Evolutionary conservation across 1,140 invertebrate species (phyloP).

Genomic region (Oppia nitens): DNA sequence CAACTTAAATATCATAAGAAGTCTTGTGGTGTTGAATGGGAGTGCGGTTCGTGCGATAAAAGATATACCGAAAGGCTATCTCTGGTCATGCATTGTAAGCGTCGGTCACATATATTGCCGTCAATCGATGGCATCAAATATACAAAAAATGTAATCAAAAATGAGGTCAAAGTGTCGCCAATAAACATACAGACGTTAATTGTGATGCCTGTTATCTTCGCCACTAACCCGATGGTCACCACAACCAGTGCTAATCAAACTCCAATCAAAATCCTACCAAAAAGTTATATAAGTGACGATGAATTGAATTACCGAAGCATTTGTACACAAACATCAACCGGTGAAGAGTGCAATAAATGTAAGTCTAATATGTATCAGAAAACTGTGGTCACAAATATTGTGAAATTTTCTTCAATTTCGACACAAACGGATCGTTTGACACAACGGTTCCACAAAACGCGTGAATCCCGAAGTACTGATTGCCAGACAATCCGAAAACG

Average conservation of each 20-base stretch:
- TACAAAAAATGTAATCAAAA: not conserved
- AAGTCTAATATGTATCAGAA: not conserved
- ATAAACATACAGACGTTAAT: not conserved
- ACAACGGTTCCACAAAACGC: not conserved
- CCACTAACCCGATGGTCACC: too few species aligned
- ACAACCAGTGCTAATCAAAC: not conserved
- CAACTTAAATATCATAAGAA: constrained; percentile 16
- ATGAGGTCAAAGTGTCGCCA: not conserved
- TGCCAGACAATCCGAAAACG: constrained; percentile 9
- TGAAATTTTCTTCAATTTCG: not conserved
- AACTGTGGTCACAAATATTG: not conserved
- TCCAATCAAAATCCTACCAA: not conserved
- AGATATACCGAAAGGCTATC: constrained; percentile 10
- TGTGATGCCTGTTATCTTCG: not conserved
- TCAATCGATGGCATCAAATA: constrained; percentile 1
- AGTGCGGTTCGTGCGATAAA: constrained; percentile 11
- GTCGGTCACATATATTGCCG: constrained; percentile 4
- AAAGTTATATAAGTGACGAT: not conserved
- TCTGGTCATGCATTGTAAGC: constrained; percentile 15
- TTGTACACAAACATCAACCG: not conserved
- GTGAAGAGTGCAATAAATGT: not conserved
- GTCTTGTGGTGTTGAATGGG: constrained; percentile 10
- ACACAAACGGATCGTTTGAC: not conserved
- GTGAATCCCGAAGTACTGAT: constrained; percentile 3
- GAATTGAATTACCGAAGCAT: not conserved